Evolutionary conservation across 2,797 vertebrate species (phyloP), one percentile per base, ranked within the genome.

Genomic region (Xenentodon cancila): DNA sequence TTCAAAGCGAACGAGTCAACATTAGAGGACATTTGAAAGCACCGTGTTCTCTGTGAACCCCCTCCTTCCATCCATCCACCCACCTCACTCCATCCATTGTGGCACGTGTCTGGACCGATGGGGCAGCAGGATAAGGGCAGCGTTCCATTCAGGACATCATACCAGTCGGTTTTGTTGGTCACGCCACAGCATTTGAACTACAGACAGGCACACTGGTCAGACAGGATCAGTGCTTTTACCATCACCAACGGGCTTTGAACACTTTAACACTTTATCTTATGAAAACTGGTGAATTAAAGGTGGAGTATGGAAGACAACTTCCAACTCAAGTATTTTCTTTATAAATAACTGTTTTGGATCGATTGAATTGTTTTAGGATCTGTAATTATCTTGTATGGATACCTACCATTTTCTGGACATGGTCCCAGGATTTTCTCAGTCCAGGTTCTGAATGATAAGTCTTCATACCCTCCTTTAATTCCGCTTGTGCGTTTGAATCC

Each of bases 131-230:
- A 94, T 0, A 44, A 45, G 1, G 92, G 93, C 62, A 90, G 74
- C 0, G 89, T 88, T 53, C 78, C 79, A 34, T 91, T 89, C 52
- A 85, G 64, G 15, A 92, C 88, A 0, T 72, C 54, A 64, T 88
- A 74, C 93, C 93, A 94, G 86, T 94, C 93, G 0, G 83, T 90
- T 57, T 90, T 84, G 68, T 92, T 89, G 3, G 85, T 90, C 19
- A 93, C 92, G 0, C 93, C 93, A 19, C 93, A 94, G 81, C 93
- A 94, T 75, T 94, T 94, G 68, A 94, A 93, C 93, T 94, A 75
- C 9, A 68, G 7, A 59, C 30, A 54, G 12, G 5, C 12, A 40
- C 8, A 7, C 9, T 7, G 9, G 30, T 7, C 6, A 9, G 9
- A 9, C 34, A 37, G 34, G 3, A 30, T 30, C 30, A 30, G 30